phyloP scores from a whole-genome alignment of 1,140 invertebrate genomes.

The Tribolium madens region DNA sequence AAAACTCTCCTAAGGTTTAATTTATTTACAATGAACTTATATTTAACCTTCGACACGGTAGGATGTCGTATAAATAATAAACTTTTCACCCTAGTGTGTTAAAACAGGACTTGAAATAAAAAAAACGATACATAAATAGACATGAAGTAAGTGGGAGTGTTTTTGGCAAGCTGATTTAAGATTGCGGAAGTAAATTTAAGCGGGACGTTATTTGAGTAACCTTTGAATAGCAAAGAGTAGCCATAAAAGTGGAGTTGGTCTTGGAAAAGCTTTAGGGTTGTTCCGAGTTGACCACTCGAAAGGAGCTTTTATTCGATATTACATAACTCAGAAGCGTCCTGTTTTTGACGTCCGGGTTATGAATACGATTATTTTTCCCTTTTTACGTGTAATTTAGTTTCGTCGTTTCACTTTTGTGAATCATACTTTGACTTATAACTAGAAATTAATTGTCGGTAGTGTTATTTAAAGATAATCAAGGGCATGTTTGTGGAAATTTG shows the following conservation, averaged over 20 bases:
- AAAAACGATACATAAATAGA: constrained; percentile 38
- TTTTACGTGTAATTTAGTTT: constrained; percentile 32
- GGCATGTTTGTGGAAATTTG: constrained; percentile 33
- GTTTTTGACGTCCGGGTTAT: constrained; percentile 35
- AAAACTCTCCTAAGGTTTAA: neutral
- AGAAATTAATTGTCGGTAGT: constrained; percentile 6
- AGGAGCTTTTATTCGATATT: constrained; percentile 35
- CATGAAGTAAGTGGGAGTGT: constrained; percentile 43
- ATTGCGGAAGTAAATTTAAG: constrained; percentile 42
- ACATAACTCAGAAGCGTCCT: constrained; percentile 45
- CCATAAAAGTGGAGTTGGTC: constrained; percentile 44
- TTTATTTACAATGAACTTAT: neutral
- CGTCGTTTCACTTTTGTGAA: neutral
- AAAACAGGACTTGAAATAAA: neutral
- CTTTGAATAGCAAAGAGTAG: constrained; percentile 49
- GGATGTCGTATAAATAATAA: neutral
- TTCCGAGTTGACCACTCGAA: constrained; percentile 45
- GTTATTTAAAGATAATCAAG: constrained; percentile 33
- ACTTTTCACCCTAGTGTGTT: neutral
- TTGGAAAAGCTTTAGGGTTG: constrained; percentile 42
- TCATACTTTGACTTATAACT: neutral
- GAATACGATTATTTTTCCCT: constrained; percentile 40
- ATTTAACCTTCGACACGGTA: neutral
- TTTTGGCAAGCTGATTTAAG: constrained; percentile 45
- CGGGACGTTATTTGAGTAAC: constrained; percentile 47